Evolutionary conservation across 2,113 vertebrate species (phyloP), one percentile per base, ranked within the genome.

Genomic region (Sakesphorus luctuosus): DNA sequence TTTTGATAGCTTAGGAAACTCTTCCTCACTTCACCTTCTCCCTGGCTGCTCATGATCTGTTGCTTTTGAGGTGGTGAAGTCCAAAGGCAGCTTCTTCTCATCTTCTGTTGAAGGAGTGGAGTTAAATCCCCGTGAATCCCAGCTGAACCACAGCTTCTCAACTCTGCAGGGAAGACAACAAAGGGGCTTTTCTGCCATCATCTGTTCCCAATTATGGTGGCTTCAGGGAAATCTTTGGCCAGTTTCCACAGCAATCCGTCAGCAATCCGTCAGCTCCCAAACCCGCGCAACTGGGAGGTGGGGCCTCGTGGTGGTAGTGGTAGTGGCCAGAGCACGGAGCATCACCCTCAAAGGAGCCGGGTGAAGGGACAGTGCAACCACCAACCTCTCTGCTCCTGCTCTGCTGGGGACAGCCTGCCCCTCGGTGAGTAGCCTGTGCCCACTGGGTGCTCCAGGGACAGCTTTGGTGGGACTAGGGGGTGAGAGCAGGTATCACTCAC

Each of bases 151-250:
- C 1, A 1, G 29, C 46, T 49, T 55, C 74, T 75, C 50, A 25
- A 4, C 63, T 80, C 63, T 9, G 14, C 58, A 43, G 18, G n/a
- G 47, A 58, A n/a, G 35, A 31, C 0, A 0, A 14, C 6, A 3
- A 43, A 65, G 31, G 78, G 59, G 36, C 80, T 66, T 83, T 96
- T 97, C 71, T 92, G 78, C 63, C 1, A 0, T 68, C 89, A 77
- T 94, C 84, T 89, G 43, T 46, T 50, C 55, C 75, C 28, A 81
- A 66, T 86, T 85, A 52, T 4, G 0, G 38, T 61, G 49, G 9
- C 73, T 95, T 80, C 40, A 75, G 89, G 89, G 92, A 97, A 88
- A 56, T 73, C 62, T 62, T 94, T 90, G 91, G 96, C 92, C 67
- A 18, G 4, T 93, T 95, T 74, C 96, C 93, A 84, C 78, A 18